Evolutionary conservation across 2,797 vertebrate species (phyloP).

Genomic region (Rachycentron canadum): DNA sequence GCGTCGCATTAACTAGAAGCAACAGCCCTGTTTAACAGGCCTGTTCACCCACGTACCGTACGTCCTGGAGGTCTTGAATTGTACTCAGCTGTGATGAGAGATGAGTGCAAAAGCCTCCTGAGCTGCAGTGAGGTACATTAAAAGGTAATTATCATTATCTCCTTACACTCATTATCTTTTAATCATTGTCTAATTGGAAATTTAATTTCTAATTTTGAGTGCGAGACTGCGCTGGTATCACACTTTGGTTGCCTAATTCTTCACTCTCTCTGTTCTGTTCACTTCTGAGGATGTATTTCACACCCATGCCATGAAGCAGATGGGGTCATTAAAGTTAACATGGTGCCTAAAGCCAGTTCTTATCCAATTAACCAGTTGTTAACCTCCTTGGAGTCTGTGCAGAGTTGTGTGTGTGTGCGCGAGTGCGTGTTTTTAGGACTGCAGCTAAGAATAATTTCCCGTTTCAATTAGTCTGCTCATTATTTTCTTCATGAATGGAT

Average conservation of each 20-base stretch:
- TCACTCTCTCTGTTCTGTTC: neutral
- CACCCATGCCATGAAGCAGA: neutral
- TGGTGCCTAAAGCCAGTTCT: constrained; percentile 4
- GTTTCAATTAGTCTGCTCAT: neutral
- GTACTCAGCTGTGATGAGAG: constrained; percentile 20
- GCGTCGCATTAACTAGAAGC: neutral
- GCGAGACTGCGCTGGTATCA: neutral
- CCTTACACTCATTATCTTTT: constrained; percentile 51
- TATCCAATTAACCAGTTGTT: constrained; percentile 17
- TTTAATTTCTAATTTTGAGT: constrained; percentile 43
- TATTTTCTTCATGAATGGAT: neutral
- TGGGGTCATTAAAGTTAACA: neutral
- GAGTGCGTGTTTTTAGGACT: neutral
- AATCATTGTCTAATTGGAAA: constrained; percentile 56
- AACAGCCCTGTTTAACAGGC: neutral
- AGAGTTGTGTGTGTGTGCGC: neutral
- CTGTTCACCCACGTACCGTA: neutral
- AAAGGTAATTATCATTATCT: constrained; percentile 48
- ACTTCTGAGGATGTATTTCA: neutral
- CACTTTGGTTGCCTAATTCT: neutral
- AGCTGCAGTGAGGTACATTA: constrained; percentile 22
- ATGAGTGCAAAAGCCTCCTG: neutral
- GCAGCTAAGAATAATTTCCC: neutral
- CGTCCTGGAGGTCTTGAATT: neutral
- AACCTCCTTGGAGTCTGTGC: neutral